Percentiles rank a stretch among this genome's conserved stretches.
These are phyloP conservation scores for Phyllostomus hastatus DNA, from an alignment of 2,113 vertebrate genomes.

Conservation along the genomic window DNA sequence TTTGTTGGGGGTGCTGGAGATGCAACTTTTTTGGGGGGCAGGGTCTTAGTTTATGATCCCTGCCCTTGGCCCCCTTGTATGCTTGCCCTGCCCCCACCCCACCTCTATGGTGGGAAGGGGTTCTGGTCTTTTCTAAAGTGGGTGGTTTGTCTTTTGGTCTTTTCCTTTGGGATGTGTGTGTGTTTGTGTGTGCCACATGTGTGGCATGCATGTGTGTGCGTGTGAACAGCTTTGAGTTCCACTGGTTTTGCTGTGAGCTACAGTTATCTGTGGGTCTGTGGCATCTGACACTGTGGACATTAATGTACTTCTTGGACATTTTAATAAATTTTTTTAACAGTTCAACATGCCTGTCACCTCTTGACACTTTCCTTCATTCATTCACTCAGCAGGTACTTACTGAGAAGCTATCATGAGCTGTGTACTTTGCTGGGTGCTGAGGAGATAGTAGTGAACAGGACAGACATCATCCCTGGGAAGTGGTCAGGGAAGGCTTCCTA, in stretches of 20 bases:
- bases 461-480: neutral
- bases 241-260: slow-evolving; percentile 69
- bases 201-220: slow-evolving; percentile 31
- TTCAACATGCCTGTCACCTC: neutral
- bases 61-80: neutral
- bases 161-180: slow-evolving; percentile 43
- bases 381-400: neutral
- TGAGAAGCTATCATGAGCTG: neutral
- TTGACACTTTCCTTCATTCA: neutral
- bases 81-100: neutral
- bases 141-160: neutral
- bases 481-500: neutral
- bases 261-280: slow-evolving; percentile 69
- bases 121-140: slow-evolving; percentile 18
- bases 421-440: neutral
- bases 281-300: slow-evolving; percentile 78
- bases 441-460: neutral
- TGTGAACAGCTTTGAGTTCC: slow-evolving; percentile 31
- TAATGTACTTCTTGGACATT: slow-evolving; percentile 85
- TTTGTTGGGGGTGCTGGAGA: neutral
- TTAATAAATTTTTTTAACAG: slow-evolving; percentile 88
- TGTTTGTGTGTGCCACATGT: neutral
- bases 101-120: neutral
- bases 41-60: neutral
- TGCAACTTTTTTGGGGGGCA: neutral